Base-by-base conservation (phyloP, 1,140 invertebrate genomes). In the Brachionus koreanus region DNA sequence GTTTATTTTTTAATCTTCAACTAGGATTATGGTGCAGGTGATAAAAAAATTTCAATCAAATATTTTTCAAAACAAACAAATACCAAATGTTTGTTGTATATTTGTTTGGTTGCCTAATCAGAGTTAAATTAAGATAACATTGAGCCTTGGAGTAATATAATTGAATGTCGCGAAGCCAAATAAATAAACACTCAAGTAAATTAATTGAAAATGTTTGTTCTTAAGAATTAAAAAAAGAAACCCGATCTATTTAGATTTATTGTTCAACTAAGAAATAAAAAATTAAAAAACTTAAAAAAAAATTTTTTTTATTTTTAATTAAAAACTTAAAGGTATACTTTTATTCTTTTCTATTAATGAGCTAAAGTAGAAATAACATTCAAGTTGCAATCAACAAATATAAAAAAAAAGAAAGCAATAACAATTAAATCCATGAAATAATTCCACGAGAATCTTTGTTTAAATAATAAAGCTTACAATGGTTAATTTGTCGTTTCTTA, bases 381-480 rank as follows among this genome's bases (percentile, higher is more conserved):
- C 7, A 67, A 67, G n/a, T 69, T 39, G 37, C 37, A 69, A 69
- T 69, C 19, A 69, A 69, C 65, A 69, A 16, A n/a, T n/a, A n/a
- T n/a, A n/a, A n/a, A n/a, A n/a, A 37, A n/a, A 37, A 52, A n/a
- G 19, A 57, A 57, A 57, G 49, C 16, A 57, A 69, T n/a, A 69
- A 39, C 65, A 69, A 69, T 69, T 69, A 69, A 69, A 39, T 69
- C 35, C 65, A 69, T 69, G 65, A 69, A 69, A 69, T 69, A 69
- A 69, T 65, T 65, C 63, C 63, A 65, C n/a, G 63, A 65, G 63
- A 65, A 69, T 69, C 65, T 69, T 67, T 69, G 65, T 69, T 69
- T 69, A 69, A 12, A 57, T 42, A 69, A 69, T 0, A 37, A 69
- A 39, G 35, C 16, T 39, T 69, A 69, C 65, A 69, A 69, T 69